A percentile compares a stretch with the other conserved stretches of the same genome.
phyloP scores from a whole-genome alignment of 2,888 invertebrate genomes.

The Serrognathus titanus region DNA sequence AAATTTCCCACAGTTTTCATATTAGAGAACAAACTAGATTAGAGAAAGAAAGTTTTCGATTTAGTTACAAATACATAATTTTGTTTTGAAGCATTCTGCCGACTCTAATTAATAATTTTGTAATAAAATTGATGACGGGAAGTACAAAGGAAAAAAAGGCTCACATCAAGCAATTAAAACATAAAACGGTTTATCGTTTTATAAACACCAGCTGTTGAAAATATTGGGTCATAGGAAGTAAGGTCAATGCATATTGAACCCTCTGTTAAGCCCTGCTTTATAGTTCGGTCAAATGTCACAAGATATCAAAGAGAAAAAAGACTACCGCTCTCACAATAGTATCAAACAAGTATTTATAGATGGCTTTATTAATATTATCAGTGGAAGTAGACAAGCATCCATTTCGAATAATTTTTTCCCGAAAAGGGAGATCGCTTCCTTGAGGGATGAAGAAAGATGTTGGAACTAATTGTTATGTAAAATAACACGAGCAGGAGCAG shows the following conservation, averaged over 20 bases:
- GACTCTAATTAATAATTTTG: too few species aligned
- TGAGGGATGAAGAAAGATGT: neutral
- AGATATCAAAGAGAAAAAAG: neutral
- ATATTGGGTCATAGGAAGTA: constrained; percentile 2
- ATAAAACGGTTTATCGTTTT: neutral
- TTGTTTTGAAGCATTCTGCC: too few species aligned
- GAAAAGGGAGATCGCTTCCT: neutral
- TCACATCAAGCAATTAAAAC: too few species aligned
- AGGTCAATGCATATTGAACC: constrained; percentile 3
- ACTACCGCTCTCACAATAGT: neutral
- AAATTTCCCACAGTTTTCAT: too few species aligned
- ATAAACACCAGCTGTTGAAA: constrained; percentile 2
- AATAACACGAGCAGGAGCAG: neutral
- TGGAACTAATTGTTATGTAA: neutral
- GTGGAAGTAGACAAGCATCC: too few species aligned
- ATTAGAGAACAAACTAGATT: too few species aligned
- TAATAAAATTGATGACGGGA: too few species aligned
- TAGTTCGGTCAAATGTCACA: constrained; percentile 2
- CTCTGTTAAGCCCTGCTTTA: neutral
- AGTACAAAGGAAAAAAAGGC: too few species aligned
- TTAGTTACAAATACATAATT: too few species aligned
- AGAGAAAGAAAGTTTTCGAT: too few species aligned
- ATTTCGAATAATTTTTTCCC: too few species aligned
- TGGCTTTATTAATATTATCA: neutral
- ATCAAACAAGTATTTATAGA: neutral